Base-by-base conservation (phyloP, 2,888 invertebrate species). In the Metacarcinus magister region DNA sequence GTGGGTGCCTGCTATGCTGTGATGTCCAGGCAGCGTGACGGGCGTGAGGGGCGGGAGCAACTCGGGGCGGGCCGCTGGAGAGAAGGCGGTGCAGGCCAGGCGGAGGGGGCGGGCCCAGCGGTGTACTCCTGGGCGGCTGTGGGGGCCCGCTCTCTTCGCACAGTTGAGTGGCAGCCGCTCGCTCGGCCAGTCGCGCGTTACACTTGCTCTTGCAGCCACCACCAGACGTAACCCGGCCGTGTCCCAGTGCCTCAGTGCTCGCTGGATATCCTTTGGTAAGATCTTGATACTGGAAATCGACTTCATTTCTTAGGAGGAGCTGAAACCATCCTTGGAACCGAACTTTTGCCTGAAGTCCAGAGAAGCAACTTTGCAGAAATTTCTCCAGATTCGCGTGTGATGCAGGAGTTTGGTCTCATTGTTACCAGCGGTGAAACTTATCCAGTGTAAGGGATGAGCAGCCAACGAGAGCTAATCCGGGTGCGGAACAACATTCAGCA, bases 101-200 rank as follows among this genome's bases (percentile, higher is more conserved):
- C 67, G 67, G 75, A 91, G 96, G 96, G 82, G 96, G 96, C 94
- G 96, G 94, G 91, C 46, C 92, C 48, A 75, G 93, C 75, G 75
- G 96, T 90, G 92, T 94, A 96, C 96, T 96, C 96, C 94, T 94
- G 96, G 96, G 96, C 96, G 96, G 94, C 44, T 92, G 94, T 43
- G 82, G 96, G 94, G 92, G 67, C 96, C 94, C 96, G 67, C 96
- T 96, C 94, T 96, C 96, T 96, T 96, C 96, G 82, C 96, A 96
- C 96, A 96, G 96, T 96, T 96, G 96, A 94, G 96, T 96, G 96
- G 94, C 96, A 96, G 96, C 96, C 96, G 96, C 94, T 96, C 94
- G 96, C 96, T 96, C 96, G 96, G 94, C 94, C 92, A 96, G 96
- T 94, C 94, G 96, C 94, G 96, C 94, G 96, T 96, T 94, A 94